Evolutionary conservation across 1,140 invertebrate species (phyloP), one percentile per base, ranked within the genome.

Genomic region (Colletes latitarsis): DNA sequence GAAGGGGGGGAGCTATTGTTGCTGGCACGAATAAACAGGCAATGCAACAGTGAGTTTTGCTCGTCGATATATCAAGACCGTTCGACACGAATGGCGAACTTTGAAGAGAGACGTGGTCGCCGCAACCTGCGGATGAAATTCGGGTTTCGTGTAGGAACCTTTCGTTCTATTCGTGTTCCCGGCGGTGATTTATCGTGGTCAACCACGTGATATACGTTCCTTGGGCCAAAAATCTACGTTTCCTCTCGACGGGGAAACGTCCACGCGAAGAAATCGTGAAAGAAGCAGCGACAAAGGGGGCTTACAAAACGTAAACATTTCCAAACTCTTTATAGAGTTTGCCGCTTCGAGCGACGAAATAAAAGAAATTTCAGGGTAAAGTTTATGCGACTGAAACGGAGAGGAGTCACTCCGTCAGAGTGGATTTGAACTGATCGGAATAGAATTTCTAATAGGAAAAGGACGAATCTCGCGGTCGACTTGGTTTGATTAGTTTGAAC

Each of bases 11-110:
- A 17, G 14, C 10, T 41, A 77, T 62, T 17, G n/a, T 21, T 41
- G 1, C 19, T 43, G 19, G 17, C 10, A 49, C 41, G 68, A 43
- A 57, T 70, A 64, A 30, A 77, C 72, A 30, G 57, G 62, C 19
- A 55, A 39, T 39, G 46, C 58, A 81, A 85, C 83, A 84, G 81
- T 72, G 68, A 81, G 62, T 41, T 43, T 74, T 19, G 68, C 52
- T 60, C 60, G 60, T 79, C 82, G 72, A 85, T 85, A 84, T 88
- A 85, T 88, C 85, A 80, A 72, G 78, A 53, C 49, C 53, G 30
- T 66, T 52, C 57, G 55, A 60, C 53, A 55, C 73, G 66, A 75
- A 53, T 30, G 77, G 64, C 66, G 62, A 58, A 75, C 71, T 46
- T 82, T 69, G 66, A 80, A 80, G 67, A 68, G 73, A 10, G 9